Conservation (phyloP, 2,797 vertebrate genomes). For the Siniperca undulata region DNA sequence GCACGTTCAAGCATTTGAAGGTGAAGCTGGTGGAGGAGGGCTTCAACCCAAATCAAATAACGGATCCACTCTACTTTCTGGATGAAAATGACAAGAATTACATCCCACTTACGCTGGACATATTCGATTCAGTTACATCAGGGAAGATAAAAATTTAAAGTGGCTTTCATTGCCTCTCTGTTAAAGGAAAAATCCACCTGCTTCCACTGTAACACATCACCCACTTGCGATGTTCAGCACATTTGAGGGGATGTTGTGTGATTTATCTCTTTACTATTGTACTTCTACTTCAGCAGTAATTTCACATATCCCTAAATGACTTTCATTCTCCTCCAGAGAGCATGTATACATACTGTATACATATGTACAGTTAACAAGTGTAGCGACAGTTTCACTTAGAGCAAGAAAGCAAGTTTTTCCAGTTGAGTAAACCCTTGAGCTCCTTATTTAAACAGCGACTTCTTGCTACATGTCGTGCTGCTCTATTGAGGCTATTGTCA, state of each 20-base stretch:
- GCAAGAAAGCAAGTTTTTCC: slow-evolving; percentile 13
- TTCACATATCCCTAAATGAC: not conserved
- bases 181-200: not conserved
- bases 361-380: not conserved
- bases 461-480: not conserved
- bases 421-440: not conserved
- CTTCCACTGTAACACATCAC: not conserved
- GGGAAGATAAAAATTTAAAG: slow-evolving; percentile 82
- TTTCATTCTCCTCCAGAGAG: not conserved
- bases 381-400: not conserved
- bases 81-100: slow-evolving; percentile 82
- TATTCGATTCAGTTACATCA: slow-evolving; percentile 79
- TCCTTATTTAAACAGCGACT: not conserved
- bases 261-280: not conserved
- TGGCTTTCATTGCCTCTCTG: not conserved
- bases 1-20: slow-evolving; percentile 89
- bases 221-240: not conserved
- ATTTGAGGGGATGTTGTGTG: not conserved
- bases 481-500: not conserved
- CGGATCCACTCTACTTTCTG: slow-evolving; percentile 86
- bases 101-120: slow-evolving; percentile 82
- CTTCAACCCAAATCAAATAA: slow-evolving; percentile 83
- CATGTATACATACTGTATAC: not conserved
- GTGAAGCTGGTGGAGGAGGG: slow-evolving; percentile 84
- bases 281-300: not conserved